phyloP scores from a whole-genome alignment of 2,888 invertebrate species.

The Pomacea canaliculata region DNA sequence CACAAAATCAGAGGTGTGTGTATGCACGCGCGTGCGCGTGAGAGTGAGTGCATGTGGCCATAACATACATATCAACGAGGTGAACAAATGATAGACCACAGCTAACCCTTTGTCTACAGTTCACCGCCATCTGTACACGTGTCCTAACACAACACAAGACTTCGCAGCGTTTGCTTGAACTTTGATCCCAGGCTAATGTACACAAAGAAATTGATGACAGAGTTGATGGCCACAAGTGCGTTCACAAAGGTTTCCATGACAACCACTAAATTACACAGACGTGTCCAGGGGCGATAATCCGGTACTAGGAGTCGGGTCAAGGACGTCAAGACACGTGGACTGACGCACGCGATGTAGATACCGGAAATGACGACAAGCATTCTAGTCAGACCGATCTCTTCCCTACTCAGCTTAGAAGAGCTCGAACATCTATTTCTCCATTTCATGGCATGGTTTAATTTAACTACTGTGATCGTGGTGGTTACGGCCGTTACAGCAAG shows the following conservation, averaged over 20 bases:
- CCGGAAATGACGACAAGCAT: conserved; percentile 20
- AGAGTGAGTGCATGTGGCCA: too few relatives aligned
- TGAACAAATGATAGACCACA: too few relatives aligned
- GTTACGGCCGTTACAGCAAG: neutral
- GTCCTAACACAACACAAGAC: too few relatives aligned
- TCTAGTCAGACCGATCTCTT: conserved; percentile 1
- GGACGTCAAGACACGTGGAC: conserved; percentile 6
- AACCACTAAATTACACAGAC: neutral
- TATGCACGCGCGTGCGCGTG: too few relatives aligned
- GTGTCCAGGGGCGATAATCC: conserved; percentile 9
- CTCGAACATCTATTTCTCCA: neutral
- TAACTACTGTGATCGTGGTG: neutral
- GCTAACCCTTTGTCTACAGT: too few relatives aligned
- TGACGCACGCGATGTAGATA: conserved; percentile 18
- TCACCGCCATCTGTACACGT: too few relatives aligned
- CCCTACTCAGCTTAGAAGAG: neutral
- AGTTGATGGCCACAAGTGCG: conserved; percentile 3
- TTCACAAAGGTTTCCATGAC: neutral
- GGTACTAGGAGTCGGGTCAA: conserved; percentile 6
- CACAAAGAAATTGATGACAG: conserved; percentile 14
- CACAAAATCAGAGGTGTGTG: too few relatives aligned
- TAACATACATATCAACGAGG: too few relatives aligned
- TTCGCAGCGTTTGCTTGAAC: neutral
- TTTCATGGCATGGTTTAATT: neutral
- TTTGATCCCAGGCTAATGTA: conserved; percentile 5